A percentile compares a stretch with the other conserved stretches of the same genome.
These are phyloP conservation scores for Dendronephthya gigantea DNA, from an alignment of 64 coral and sea anemone genomes.

Conservation along the genomic window DNA sequence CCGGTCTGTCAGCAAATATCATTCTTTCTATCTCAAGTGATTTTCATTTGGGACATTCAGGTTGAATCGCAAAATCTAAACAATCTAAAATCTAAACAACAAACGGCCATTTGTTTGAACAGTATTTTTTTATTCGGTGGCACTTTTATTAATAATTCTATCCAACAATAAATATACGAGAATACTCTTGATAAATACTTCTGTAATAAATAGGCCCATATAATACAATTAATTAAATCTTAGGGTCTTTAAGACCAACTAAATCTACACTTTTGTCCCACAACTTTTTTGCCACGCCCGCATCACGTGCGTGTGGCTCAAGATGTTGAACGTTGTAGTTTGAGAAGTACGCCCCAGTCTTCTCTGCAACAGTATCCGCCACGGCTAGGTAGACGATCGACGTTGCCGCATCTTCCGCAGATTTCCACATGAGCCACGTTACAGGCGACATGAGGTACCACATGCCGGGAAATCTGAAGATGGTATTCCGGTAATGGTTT, in stretches of 20 bases:
- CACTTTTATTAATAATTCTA: too few species aligned
- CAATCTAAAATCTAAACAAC: too few species aligned
- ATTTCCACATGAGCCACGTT: conserved; percentile 10
- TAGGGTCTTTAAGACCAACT: background rate
- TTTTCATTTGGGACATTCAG: too few species aligned
- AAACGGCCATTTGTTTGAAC: too few species aligned
- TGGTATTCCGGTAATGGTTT: background rate
- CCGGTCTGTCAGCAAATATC: too few species aligned
- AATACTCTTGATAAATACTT: background rate
- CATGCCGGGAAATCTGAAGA: background rate
- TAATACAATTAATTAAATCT: background rate
- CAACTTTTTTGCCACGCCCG: background rate
- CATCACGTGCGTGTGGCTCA: background rate
- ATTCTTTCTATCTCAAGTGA: too few species aligned
- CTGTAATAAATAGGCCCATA: background rate
- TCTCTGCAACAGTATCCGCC: background rate
- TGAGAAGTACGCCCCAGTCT: background rate
- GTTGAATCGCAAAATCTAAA: too few species aligned
- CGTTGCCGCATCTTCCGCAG: background rate
- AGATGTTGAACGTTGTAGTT: background rate
- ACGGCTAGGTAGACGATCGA: background rate
- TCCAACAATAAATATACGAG: too few species aligned
- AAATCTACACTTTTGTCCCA: background rate
- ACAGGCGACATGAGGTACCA: background rate
- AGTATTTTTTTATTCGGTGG: too few species aligned